Evolutionary conservation across 37 sponge, comb jelly and placozoan species (phyloP).

Genomic region (Petrosia ficiformis): DNA sequence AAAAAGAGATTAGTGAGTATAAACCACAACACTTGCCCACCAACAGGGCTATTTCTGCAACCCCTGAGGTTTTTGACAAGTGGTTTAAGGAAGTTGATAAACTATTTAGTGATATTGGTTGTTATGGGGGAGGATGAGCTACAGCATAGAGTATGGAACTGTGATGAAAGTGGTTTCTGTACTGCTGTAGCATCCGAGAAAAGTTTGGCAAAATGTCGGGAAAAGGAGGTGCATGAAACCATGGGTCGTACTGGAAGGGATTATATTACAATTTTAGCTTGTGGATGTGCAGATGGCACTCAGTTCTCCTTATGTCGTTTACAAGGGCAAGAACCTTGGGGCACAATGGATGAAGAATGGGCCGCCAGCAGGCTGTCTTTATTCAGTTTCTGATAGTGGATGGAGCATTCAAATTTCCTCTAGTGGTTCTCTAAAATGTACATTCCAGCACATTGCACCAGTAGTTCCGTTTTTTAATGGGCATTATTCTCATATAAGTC

Average conservation of each 20-base stretch:
- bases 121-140: slow-evolving; percentile 12
- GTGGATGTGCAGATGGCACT: slow-evolving; percentile 34
- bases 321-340: slow-evolving; percentile 61
- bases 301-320: slow-evolving; percentile 42
- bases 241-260: slow-evolving; percentile 41
- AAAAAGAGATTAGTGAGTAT: slow-evolving; percentile 10
- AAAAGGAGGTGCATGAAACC: slow-evolving; percentile 44
- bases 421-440: slow-evolving; percentile 41
- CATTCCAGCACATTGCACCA: slow-evolving; percentile 32
- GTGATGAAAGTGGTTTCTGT: slow-evolving; percentile 49
- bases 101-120: not conserved
- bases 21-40: slow-evolving; percentile 23
- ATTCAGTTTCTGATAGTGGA: slow-evolving; percentile 47
- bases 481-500: slow-evolving; percentile 42
- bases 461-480: slow-evolving; percentile 60
- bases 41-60: slow-evolving; percentile 18
- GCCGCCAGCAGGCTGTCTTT: too few species aligned
- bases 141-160: slow-evolving; percentile 33
- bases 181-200: slow-evolving; percentile 29
- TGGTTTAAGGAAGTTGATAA: slow-evolving; percentile 16
- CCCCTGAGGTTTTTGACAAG: slow-evolving; percentile 15
- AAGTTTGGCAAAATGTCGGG: slow-evolving; percentile 16
- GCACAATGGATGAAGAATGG: slow-evolving; percentile 39
- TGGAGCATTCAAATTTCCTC: slow-evolving; percentile 43
- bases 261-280: slow-evolving; percentile 31